Base-by-base conservation (phyloP, 2,888 invertebrate species). In the Caenorhabditis afra region DNA sequence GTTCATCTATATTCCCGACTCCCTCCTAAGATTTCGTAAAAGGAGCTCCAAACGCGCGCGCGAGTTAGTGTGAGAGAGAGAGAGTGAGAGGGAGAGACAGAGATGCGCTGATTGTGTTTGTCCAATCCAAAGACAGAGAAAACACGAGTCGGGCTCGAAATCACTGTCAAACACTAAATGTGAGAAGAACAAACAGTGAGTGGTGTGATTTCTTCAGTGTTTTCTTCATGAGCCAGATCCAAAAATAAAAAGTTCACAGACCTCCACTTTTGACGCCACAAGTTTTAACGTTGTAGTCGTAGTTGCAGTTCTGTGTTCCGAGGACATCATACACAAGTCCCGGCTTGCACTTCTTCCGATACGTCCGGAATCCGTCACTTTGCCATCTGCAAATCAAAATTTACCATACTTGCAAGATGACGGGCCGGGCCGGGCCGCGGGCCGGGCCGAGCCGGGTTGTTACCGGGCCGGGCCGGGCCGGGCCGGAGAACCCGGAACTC, bases 291-390 rank as follows among this genome's bases (percentile, higher is more conserved):
- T 90, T 89, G 74, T 86, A 90, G 66, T 90, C 89, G 76, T 90
- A 89, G 77, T 90, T 89, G 64, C 90, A 90, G 71, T 90, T 90
- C 74, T 90, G 89, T 1, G 90, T 90, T 22, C 90, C 90, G 39
- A 82, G 64, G 12, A 88, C 87, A 68, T 89, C 89, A 74, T 86
- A 90, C 1, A 90, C 90, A 18, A 90, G 83, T 39, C 84, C 84
- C 12, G 84, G 82, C 53, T 84, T 84, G 47, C 90, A 90, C 23
- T 77, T 81, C 66, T 90, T 90, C 58, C 85, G 82, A 64, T 89
- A 89, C 3, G 90, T 90, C 20, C 86, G 75, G 67, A 85, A 90
- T 0, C 90, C 90, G 57, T 88, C 88, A 47, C 86, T 84, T 65
- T 89, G 89, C 87, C 88, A 87, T 45, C 86, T 77, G 44, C 16